Evolutionary conservation across 2,888 invertebrate species (phyloP).

Genomic region (Drosophila mulleri): DNA sequence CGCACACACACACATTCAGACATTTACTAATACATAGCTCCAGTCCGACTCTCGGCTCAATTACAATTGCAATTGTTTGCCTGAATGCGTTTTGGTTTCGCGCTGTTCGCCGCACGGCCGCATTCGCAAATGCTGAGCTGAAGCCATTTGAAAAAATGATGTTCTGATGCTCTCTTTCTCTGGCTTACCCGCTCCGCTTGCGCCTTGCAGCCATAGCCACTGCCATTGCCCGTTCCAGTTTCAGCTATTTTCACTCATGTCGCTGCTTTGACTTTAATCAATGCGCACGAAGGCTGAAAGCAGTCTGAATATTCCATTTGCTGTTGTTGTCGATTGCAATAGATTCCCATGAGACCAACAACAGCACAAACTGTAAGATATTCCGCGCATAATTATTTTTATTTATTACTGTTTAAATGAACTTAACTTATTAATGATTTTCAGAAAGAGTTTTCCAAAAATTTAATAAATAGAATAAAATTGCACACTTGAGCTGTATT

Average conservation of each 20-base stretch:
- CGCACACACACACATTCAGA: conserved; percentile 18
- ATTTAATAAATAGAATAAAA: background rate
- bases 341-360: conserved; percentile 2
- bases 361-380: background rate
- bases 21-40: conserved; percentile 43
- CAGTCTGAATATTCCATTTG: conserved; percentile 12
- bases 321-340: conserved; percentile 10
- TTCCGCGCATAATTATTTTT: background rate
- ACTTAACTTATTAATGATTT: background rate
- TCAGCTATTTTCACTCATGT: conserved; percentile 52
- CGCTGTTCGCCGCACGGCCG: conserved; percentile 60
- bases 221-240: conserved; percentile 19
- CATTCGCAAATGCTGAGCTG: conserved; percentile 58
- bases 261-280: conserved; percentile 68
- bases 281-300: conserved; percentile 46
- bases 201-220: background rate
- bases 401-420: background rate
- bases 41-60: conserved; percentile 76
- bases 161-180: conserved; percentile 42
- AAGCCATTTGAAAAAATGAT: conserved; percentile 73
- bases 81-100: conserved; percentile 79
- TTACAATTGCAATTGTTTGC: conserved; percentile 81
- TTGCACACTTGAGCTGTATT: background rate
- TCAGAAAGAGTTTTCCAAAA: background rate
- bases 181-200: conserved; percentile 42